These are phyloP conservation scores for Ctenomys sociabilis DNA, from an alignment of 2,113 vertebrate genomes.

Conservation along the genomic window DNA sequence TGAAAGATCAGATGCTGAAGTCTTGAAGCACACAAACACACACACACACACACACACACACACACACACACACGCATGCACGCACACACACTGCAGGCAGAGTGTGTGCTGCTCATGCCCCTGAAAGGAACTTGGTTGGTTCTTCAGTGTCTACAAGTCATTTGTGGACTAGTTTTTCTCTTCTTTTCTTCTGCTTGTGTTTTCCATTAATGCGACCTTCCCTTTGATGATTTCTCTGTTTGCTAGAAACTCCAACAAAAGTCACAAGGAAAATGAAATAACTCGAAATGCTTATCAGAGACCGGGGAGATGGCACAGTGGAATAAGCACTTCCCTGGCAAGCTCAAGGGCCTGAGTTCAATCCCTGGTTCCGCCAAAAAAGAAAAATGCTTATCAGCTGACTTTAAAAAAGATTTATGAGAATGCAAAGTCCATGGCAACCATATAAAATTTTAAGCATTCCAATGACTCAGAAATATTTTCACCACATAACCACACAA, in stretches of 20 bases:
- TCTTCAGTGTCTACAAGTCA: slow-evolving; percentile 41
- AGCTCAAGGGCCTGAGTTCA: too few species aligned
- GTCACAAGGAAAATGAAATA: slow-evolving; percentile 43
- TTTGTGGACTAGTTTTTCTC: slow-evolving; percentile 38
- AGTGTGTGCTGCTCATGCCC: not conserved
- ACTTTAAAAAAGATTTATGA: slow-evolving; percentile 3
- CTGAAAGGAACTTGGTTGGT: not conserved
- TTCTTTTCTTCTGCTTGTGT: slow-evolving; percentile 24
- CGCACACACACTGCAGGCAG: too few species aligned
- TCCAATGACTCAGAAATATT: not conserved
- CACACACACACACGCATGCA: not conserved
- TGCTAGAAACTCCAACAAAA: slow-evolving; percentile 21
- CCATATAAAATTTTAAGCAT: not conserved
- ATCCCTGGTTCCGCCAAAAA: too few species aligned
- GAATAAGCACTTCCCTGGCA: too few species aligned
- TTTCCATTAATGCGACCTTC: slow-evolving; percentile 38
- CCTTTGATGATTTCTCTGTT: slow-evolving; percentile 52
- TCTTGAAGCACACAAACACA: not conserved
- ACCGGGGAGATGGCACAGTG: too few species aligned
- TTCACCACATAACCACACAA: not conserved
- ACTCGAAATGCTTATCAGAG: too few species aligned
- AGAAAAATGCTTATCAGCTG: slow-evolving; percentile 33
- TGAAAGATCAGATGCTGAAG: slow-evolving; percentile 30
- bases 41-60: not conserved
- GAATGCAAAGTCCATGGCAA: not conserved